Percentiles rank a stretch among this genome's conserved stretches.
Conservation (phyloP, 2,888 invertebrate species). For the Sphinx pinastri region DNA sequence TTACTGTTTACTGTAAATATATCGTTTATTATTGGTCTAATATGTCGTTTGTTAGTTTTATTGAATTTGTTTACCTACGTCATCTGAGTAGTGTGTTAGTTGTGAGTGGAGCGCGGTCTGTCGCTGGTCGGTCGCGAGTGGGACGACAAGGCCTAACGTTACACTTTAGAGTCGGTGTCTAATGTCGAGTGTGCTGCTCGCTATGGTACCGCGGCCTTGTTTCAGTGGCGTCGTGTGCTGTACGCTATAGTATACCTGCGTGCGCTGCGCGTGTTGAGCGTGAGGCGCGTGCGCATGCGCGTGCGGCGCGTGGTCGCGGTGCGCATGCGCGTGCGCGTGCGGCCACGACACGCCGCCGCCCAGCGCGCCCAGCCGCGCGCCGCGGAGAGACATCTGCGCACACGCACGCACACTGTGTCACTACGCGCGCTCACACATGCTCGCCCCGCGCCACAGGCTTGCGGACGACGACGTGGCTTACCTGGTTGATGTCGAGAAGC, state of each 20-base stretch:
- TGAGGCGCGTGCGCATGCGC: conserved; percentile 34
- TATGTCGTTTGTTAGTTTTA: not conserved
- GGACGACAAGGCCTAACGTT: too few species aligned
- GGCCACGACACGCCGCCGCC: conserved; percentile 69
- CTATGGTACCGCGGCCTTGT: not conserved
- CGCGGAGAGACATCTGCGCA: conserved; percentile 70
- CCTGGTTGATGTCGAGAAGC: conserved; percentile 74
- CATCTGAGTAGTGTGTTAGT: not conserved
- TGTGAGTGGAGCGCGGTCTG: too few species aligned
- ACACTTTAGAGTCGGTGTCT: not conserved
- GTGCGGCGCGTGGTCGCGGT: conserved; percentile 41
- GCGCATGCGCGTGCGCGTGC: conserved; percentile 47
- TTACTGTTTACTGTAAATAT: too few species aligned
- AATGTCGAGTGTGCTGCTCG: not conserved
- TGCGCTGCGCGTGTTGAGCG: conserved; percentile 50
- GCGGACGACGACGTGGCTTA: conserved; percentile 33
- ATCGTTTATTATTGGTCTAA: too few species aligned
- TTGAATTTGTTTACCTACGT: not conserved
- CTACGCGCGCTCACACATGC: not conserved
- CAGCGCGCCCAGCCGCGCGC: conserved; percentile 67
- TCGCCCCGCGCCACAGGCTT: not conserved
- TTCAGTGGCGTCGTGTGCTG: not conserved
- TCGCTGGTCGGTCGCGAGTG: not conserved
- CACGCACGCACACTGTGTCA: conserved; percentile 58
- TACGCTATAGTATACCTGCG: conserved; percentile 51